phyloP scores from a whole-genome alignment of 2,888 invertebrate genomes.

The Monopis laevigella region DNA sequence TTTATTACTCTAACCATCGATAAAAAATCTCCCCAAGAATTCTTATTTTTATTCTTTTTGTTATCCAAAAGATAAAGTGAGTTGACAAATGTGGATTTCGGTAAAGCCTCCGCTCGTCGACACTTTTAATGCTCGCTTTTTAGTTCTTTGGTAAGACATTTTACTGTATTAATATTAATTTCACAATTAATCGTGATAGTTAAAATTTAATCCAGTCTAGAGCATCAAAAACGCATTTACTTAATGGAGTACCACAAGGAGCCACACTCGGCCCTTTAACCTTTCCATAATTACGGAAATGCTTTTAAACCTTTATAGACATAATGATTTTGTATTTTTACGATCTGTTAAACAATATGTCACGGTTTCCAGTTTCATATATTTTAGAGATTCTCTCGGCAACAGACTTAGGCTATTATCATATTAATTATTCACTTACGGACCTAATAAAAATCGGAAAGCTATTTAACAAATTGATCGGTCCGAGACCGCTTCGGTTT shows the following conservation, averaged over 20 bases:
- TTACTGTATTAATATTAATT: no score
- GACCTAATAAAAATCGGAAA: slow-evolving; percentile 15
- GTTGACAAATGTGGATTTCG: no score
- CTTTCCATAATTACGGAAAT: slow-evolving; percentile 2
- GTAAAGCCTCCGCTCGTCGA: no score
- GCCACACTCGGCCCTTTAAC: neutral
- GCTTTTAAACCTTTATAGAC: slow-evolving; percentile 4
- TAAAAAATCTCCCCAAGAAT: neutral
- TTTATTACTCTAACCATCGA: slow-evolving; percentile 11
- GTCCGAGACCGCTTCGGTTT: neutral
- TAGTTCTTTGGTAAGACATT: no score
- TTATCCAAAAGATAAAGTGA: no score
- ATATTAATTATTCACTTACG: slow-evolving; percentile 31
- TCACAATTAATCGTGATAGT: no score
- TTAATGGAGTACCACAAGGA: slow-evolving; percentile 6
- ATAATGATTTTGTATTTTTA: slow-evolving; percentile 3
- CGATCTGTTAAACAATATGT: slow-evolving; percentile 1
- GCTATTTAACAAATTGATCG: neutral
- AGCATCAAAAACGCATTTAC: slow-evolving; percentile 4
- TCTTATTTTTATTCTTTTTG: no score
- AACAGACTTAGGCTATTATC: slow-evolving; percentile 24
- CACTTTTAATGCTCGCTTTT: no score
- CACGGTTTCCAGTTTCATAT: neutral
- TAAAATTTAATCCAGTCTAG: no score
- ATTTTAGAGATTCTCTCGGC: neutral